These are phyloP conservation scores for Drosophila siamana DNA, from an alignment of 2,888 invertebrate species.

Conservation along the genomic window DNA sequence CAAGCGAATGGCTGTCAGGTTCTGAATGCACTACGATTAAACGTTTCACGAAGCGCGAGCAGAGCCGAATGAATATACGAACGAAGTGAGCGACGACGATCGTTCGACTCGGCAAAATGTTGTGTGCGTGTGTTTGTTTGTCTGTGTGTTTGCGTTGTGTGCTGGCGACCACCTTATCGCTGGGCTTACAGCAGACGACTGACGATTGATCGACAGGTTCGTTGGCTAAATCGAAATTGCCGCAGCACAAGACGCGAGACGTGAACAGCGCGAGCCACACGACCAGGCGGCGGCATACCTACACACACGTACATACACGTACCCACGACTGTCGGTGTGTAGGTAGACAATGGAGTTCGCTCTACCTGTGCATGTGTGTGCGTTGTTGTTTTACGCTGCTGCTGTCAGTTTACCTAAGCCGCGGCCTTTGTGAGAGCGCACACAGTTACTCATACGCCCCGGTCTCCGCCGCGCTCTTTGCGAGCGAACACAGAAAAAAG, in stretches of 20 bases:
- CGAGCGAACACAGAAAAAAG: slow-evolving; percentile 21
- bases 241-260: slow-evolving; percentile 63
- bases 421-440: slow-evolving; percentile 56
- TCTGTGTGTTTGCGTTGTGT: slow-evolving; percentile 30
- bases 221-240: slow-evolving; percentile 82
- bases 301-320: slow-evolving; percentile 44
- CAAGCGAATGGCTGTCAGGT: slow-evolving; percentile 83
- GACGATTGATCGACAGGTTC: slow-evolving; percentile 85
- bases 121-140: neutral
- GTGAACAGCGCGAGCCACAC: slow-evolving; percentile 74
- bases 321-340: slow-evolving; percentile 16
- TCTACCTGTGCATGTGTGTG: slow-evolving; percentile 47
- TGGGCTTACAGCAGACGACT: slow-evolving; percentile 82
- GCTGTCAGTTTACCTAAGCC: slow-evolving; percentile 55
- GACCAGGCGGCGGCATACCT: slow-evolving; percentile 65
- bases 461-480: slow-evolving; percentile 10
- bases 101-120: slow-evolving; percentile 42
- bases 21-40: slow-evolving; percentile 82
- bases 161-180: slow-evolving; percentile 75
- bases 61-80: slow-evolving; percentile 34
- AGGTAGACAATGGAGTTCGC: slow-evolving; percentile 53
- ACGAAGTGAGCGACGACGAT: slow-evolving; percentile 42
- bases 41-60: slow-evolving; percentile 64
- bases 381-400: slow-evolving; percentile 15
- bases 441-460: slow-evolving; percentile 73